Base-by-base conservation (phyloP, 2,797 vertebrate genomes). In the Rallus crepitans region DNA sequence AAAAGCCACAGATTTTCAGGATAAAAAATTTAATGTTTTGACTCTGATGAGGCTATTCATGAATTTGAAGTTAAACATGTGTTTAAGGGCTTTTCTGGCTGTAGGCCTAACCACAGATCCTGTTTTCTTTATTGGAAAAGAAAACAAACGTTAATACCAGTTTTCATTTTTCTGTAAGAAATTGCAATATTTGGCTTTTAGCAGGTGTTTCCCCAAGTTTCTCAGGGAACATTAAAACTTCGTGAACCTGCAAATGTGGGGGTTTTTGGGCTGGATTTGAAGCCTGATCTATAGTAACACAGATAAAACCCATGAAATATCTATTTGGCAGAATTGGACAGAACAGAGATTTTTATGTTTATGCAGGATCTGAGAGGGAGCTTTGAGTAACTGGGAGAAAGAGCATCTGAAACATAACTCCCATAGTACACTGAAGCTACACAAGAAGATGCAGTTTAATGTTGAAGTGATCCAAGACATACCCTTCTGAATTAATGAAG, bases 1-100 rank as follows among this genome's bases (percentile, higher is more conserved):
- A 91, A 87, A 87, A 3, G 12, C 23, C 47, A 87, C 24, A 57
- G 57, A 73, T 93, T 94, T 82, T 37, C 52, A 85, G 37, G 45
- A 87, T 63, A 82, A 91, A 93, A 93, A 94, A 82, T 65, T n/a
- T 72, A 57, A 87, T 72, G 55, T 68, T 94, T 92, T 90, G 15
- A 87, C 31, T 89, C 87, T 72, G 50, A 69, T 95, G 68, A 93
- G 50, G 65, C 60, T 84, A 89, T 85, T 96, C 40, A 69, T 61
- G 28, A 50, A n/a, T 50, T 60, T 72, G 59, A 96, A 55, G 53
- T 55, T 55, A 55, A 55, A 81, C 55, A 53, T 65, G 48, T 57
- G 40, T 61, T 91, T 94, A 76, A 70, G 75, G 35, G 40, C n/a
- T 85, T 64, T 77, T 95, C 79, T 91, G 68, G 56, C 82, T 77